Conservation (phyloP, 2,797 vertebrate species). For the Liparis tanakae region DNA sequence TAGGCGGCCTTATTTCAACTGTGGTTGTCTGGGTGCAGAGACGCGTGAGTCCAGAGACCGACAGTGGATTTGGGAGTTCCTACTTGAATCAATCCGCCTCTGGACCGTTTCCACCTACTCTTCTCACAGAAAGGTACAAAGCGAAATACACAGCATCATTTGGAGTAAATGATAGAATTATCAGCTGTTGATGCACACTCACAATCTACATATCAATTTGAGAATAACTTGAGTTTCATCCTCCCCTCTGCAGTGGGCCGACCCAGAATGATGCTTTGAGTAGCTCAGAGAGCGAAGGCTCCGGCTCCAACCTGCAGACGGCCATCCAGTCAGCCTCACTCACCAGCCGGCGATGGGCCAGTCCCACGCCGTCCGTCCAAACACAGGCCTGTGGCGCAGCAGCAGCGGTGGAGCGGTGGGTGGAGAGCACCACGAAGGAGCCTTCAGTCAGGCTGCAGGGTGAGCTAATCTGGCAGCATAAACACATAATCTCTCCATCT, state of each 20-base stretch:
- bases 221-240: background rate
- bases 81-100: slow-evolving; percentile 58
- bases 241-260: slow-evolving; percentile 38
- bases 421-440: slow-evolving; percentile 65
- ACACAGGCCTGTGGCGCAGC: slow-evolving; percentile 39
- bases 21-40: slow-evolving; percentile 59
- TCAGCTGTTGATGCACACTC: background rate
- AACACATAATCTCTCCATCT: background rate
- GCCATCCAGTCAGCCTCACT: slow-evolving; percentile 57
- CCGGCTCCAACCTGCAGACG: slow-evolving; percentile 74
- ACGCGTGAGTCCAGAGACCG: slow-evolving; percentile 75
- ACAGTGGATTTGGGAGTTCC: slow-evolving; percentile 73
- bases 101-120: slow-evolving; percentile 56
- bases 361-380: slow-evolving; percentile 27
- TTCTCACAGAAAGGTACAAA: slow-evolving; percentile 68
- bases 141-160: background rate
- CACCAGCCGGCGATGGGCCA: slow-evolving; percentile 18
- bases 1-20: background rate
- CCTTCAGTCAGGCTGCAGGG: slow-evolving; percentile 47
- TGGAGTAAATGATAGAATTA: background rate
- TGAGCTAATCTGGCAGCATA: slow-evolving; percentile 19
- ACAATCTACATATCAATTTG: background rate
- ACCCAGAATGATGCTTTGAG: slow-evolving; percentile 56
- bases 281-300: slow-evolving; percentile 74
- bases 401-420: slow-evolving; percentile 63